These are phyloP conservation scores for Hyppa rectilinea DNA, from an alignment of 2,888 invertebrate genomes.

Conservation along the genomic window DNA sequence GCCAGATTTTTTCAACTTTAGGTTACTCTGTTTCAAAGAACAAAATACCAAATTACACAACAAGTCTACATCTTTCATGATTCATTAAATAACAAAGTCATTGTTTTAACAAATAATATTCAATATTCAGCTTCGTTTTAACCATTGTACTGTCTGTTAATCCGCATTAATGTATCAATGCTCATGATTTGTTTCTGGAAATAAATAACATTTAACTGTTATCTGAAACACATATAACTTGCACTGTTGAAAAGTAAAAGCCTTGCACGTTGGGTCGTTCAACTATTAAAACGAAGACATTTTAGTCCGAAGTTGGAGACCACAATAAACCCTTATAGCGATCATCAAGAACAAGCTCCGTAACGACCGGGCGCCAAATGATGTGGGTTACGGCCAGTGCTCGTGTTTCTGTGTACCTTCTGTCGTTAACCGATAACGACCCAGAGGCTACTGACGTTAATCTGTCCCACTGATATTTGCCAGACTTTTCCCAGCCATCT, in stretches of 20 bases:
- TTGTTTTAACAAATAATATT: conserved; percentile 35
- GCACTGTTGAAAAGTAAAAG: conserved; percentile 40
- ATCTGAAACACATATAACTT: conserved; percentile 33
- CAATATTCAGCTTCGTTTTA: conserved; percentile 48
- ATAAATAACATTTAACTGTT: conserved; percentile 50
- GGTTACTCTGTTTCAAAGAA: conserved; percentile 42
- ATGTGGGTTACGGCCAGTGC: conserved; percentile 76
- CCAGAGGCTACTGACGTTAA: conserved; percentile 76
- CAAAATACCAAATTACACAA: conserved; percentile 56
- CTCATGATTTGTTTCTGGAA: conserved; percentile 31
- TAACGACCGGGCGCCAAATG: conserved; percentile 80
- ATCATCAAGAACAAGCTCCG: conserved; percentile 77
- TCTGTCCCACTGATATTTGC: conserved; percentile 74
- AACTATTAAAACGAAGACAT: conserved; percentile 63
- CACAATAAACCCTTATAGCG: conserved; percentile 79
- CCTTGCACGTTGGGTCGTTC: conserved; percentile 57
- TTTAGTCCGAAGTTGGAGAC: conserved; percentile 72
- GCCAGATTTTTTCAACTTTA: conserved; percentile 31
- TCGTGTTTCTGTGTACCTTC: conserved; percentile 74
- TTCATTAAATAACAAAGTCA: conserved; percentile 56
- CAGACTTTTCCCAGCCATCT: conserved; percentile 75
- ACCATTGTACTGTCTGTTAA: conserved; percentile 43
- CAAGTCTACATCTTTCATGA: conserved; percentile 58
- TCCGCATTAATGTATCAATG: conserved; percentile 34
- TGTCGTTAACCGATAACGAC: conserved; percentile 81